Conservation (phyloP, 2,888 invertebrate species). For the Eumacrocentrus americanus region DNA sequence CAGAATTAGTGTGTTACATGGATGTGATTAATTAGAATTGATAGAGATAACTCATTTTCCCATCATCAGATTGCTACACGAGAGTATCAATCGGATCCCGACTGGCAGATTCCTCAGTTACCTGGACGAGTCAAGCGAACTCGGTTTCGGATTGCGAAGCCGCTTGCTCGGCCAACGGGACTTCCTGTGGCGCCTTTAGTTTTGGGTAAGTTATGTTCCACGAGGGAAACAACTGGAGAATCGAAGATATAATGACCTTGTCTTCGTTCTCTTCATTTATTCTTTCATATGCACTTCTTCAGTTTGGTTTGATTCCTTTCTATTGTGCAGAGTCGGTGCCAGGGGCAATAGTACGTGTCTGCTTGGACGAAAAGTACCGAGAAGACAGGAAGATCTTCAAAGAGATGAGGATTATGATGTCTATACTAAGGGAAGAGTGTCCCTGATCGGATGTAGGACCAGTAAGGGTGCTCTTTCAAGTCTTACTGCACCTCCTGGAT, state of each 20-base stretch:
- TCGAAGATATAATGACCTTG: background rate
- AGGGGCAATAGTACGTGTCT: conserved; percentile 71
- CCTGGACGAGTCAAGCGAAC: conserved; percentile 54
- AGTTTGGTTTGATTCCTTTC: background rate
- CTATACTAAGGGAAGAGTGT: conserved; percentile 62
- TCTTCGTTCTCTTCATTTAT: background rate
- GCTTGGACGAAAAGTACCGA: conserved; percentile 59
- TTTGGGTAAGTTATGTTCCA: conserved; percentile 62
- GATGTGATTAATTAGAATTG: conserved; percentile 31
- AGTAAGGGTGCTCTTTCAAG: background rate
- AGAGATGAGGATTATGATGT: conserved; percentile 70
- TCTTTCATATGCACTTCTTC: too few species aligned
- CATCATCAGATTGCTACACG: conserved; percentile 63
- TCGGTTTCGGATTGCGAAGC: conserved; percentile 63
- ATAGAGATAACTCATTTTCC: background rate
- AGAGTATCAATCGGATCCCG: conserved; percentile 64
- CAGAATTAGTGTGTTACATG: background rate
- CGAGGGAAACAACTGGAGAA: background rate
- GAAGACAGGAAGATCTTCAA: conserved; percentile 61
- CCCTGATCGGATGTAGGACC: conserved; percentile 19
- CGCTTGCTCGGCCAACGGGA: conserved; percentile 61
- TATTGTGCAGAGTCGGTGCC: conserved; percentile 63
- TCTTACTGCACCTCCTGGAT: background rate
- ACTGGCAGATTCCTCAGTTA: conserved; percentile 58
- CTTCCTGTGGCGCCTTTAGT: conserved; percentile 63